Evolutionary conservation across 2,888 invertebrate genomes (phyloP), one percentile per base, ranked within the genome.

Genomic region (Odontocerum albicorne): DNA sequence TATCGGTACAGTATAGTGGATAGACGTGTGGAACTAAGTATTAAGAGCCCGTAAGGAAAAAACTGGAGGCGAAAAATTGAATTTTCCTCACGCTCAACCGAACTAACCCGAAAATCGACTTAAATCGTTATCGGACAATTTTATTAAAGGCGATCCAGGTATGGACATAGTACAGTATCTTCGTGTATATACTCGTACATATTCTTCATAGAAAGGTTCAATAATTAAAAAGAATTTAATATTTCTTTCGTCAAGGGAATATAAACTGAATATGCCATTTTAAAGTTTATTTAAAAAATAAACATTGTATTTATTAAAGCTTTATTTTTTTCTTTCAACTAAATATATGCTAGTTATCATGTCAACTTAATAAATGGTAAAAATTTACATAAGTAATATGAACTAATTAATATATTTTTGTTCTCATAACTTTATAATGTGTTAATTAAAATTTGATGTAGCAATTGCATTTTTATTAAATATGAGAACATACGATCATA

Each of bases 51-150:
- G 32, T 16, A 21, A 51, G 38, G 27, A 51, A 51, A 43, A 51
- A 51, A 38, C 43, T 36, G 21, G 15, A 38, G 17, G 27, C 47
- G 45, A 33, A 57, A 60, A 60, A 60, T 60, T 60, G 60, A 55
- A 55, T 60, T 60, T 60, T 36, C 38, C 33, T 60, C 43, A 45
- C 57, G 60, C 40, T 43, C 54, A 54, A 45, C 43, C 47, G 57
- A 45, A 39, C 60, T 57, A 60, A 60, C 49, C 57, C 51, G 60
- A 35, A 49, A 60, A 57, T 60, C 60, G 54, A 57, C 60, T 60
- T 60, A 57, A 27, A 45, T 46, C 2, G 35, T 35, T 16, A 49
- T 19, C 43, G 20, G 45, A 17, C 47, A 33, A 47, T 40, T 40
- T 27, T 27, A 7, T 27, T 7, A 4, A 10, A 27, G 27, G 10